These are phyloP conservation scores for Eubucco bourcierii DNA, from an alignment of 2,113 vertebrate species.

Conservation along the genomic window DNA sequence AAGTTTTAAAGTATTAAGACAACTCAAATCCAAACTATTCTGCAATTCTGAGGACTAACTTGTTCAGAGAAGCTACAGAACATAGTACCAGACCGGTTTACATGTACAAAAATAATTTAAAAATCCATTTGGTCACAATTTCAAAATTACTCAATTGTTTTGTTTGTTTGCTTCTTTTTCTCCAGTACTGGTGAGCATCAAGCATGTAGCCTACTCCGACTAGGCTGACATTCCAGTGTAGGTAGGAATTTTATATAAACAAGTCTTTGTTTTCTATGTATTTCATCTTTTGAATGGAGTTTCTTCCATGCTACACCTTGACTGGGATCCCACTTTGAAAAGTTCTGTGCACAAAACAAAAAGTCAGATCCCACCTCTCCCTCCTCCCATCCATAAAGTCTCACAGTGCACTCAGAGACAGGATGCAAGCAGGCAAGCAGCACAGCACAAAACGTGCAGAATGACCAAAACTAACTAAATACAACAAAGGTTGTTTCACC, in stretches of 20 bases:
- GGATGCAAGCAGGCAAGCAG: not conserved
- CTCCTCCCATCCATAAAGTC: not conserved
- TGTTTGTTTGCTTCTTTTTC: not conserved
- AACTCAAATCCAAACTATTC: not conserved
- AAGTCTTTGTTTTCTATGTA: not conserved
- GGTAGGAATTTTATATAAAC: not conserved
- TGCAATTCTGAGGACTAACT: not conserved
- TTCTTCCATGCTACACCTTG: not conserved
- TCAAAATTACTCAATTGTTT: not conserved
- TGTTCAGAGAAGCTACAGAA: not conserved
- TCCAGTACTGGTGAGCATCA: not conserved
- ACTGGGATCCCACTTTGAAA: not conserved
- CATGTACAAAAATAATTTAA: not conserved
- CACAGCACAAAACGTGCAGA: not conserved
- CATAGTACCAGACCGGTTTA: not conserved
- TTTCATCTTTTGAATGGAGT: not conserved
- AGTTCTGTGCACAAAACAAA: not conserved
- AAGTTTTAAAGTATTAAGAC: not conserved
- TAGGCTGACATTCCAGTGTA: not conserved
- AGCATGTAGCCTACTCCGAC: not conserved
- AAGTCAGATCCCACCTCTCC: not conserved
- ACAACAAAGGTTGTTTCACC: not conserved
- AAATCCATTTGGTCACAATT: not conserved
- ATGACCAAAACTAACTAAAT: not conserved
- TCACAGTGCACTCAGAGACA: not conserved